phyloP scores from a whole-genome alignment of 2,797 vertebrate species.

The Diplodus sargus region DNA sequence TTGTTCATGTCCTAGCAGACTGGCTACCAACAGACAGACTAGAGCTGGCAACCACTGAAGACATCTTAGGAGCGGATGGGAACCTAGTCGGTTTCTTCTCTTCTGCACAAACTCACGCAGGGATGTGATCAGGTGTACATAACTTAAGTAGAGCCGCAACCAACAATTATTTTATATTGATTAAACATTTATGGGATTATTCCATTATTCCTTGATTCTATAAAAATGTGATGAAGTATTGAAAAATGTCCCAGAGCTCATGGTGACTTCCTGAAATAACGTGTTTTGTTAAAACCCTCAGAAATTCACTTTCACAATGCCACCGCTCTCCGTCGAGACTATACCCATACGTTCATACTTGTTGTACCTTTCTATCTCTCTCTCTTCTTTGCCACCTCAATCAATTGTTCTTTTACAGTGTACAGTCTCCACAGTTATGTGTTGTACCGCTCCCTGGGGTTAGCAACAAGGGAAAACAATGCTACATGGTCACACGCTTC shows the following conservation, averaged over 20 bases:
- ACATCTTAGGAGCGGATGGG: constrained; percentile 23
- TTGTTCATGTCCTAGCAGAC: constrained; percentile 41
- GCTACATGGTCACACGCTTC: too few species aligned
- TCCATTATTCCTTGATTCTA: neutral
- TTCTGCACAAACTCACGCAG: constrained; percentile 23
- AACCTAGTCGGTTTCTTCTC: constrained; percentile 31
- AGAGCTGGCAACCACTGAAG: constrained; percentile 11
- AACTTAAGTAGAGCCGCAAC: neutral
- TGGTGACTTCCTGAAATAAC: neutral
- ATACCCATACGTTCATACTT: too few species aligned
- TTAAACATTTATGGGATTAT: constrained; percentile 20
- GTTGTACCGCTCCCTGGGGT: too few species aligned
- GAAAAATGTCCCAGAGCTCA: neutral
- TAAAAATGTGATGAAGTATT: neutral
- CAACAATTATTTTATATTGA: constrained; percentile 4
- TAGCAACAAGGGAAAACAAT: too few species aligned
- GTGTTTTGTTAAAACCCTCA: neutral
- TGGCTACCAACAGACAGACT: neutral
- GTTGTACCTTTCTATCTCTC: too few species aligned
- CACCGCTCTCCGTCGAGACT: too few species aligned
- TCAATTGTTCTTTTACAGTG: too few species aligned
- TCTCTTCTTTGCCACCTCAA: too few species aligned
- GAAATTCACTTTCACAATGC: neutral
- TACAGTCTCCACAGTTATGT: too few species aligned
- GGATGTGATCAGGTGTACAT: constrained; percentile 36